phyloP scores from a whole-genome alignment of 2,797 vertebrate species.

The Enteromius argenteus region DNA sequence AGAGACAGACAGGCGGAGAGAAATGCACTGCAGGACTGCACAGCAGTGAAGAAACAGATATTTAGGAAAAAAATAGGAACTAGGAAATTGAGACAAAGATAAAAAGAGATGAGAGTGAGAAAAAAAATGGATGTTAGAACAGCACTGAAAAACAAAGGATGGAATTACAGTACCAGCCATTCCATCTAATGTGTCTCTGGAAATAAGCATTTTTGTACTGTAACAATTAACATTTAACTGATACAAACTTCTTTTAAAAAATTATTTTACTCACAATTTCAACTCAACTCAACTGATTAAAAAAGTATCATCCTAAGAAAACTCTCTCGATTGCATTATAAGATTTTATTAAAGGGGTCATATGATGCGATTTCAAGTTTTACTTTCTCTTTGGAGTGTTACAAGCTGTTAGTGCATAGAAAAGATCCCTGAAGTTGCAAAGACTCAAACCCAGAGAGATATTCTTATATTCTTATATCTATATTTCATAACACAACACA shows the following conservation, averaged over 20 bases:
- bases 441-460: no score
- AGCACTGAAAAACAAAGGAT: background rate
- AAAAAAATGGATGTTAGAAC: constrained; percentile 12
- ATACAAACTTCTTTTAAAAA: background rate
- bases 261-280: background rate
- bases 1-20: background rate
- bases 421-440: no score
- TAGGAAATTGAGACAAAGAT: constrained; percentile 18
- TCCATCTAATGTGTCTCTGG: constrained; percentile 19
- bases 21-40: constrained; percentile 15
- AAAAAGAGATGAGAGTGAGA: constrained; percentile 11
- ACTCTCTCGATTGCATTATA: background rate
- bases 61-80: constrained; percentile 3
- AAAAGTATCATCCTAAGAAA: background rate
- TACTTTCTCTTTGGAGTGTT: no score
- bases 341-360: background rate
- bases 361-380: no score
- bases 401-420: no score
- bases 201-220: background rate
- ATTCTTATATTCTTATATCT: no score
- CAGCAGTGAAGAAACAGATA: background rate
- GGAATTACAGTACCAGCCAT: background rate
- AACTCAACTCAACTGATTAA: background rate
- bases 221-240: background rate
- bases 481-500: no score